Evolutionary conservation across 2,113 vertebrate genomes (phyloP).

Genomic region (Dryoscopus gambensis): DNA sequence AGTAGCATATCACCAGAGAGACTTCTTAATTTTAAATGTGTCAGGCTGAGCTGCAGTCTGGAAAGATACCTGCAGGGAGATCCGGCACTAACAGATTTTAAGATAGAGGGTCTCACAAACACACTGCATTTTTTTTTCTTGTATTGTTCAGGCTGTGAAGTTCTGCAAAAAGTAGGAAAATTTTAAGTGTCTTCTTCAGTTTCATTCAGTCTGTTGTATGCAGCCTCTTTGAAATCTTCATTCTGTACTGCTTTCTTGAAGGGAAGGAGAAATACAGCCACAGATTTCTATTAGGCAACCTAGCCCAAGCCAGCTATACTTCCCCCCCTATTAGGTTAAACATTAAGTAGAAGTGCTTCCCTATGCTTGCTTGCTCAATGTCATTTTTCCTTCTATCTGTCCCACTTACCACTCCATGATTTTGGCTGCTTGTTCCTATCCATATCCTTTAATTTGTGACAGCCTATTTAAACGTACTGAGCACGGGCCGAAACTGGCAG

Average conservation of each 20-base stretch:
- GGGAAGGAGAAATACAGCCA: background rate
- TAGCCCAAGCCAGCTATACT: background rate
- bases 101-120: background rate
- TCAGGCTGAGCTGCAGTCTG: background rate
- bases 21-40: background rate
- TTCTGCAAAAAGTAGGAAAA: background rate
- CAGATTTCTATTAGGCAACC: background rate
- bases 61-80: background rate
- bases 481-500: background rate
- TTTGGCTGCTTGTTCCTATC: background rate
- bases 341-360: slow-evolving; percentile 3
- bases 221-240: background rate
- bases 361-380: background rate
- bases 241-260: background rate
- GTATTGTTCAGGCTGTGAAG: background rate
- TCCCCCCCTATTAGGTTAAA: background rate
- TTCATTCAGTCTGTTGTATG: background rate
- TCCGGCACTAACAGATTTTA: background rate
- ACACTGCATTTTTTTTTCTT: background rate
- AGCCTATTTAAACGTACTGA: background rate
- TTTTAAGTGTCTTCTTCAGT: background rate
- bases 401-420: background rate
- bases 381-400: background rate
- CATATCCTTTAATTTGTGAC: background rate
- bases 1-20: background rate